Base-by-base conservation (phyloP, 2,113 vertebrate genomes). In the Phylloscopus trochilus region DNA sequence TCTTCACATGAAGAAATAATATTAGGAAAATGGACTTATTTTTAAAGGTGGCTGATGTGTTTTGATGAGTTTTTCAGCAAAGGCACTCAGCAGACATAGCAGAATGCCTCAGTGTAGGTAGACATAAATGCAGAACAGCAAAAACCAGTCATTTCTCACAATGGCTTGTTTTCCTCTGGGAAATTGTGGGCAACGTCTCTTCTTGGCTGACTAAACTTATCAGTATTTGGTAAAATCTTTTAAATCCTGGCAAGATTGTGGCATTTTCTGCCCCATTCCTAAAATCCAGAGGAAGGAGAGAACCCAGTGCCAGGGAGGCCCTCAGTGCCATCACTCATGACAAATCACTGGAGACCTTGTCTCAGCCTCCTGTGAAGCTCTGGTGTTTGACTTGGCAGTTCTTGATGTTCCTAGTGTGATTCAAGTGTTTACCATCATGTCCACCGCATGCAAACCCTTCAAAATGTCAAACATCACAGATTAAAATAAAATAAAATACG, bases 401-500 rank as follows among this genome's bases (percentile, higher is more conserved):
- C 73, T 89, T 5, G 5, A 68, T 2, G 37, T 92, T 94, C 66
- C 58, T 92, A 31, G 86, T 76, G 80, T 49, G 83, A 93, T 75
- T 94, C 7, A 2, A 81, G 80, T 87, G 83, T 91, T 96, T 83
- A 75, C 88, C 93, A 35, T 70, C 88, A 55, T 39, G 66, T 89
- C 90, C 68, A 58, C 49, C 4, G 0, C 94, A 87, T 77, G 58
- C 64, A 92, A 87, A 78, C 83, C 83, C 92, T 96, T 96, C 92
- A 94, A 81, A 96, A 92, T 79, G 83, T 86, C 94, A 94, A 75
- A 90, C 8, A 24, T 72, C 83, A 93, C 56, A 78, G 83, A 95
- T 88, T 80, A 92, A 90, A 96, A 92, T 76, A 91, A 97, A 95
- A 94, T 85, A 92, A 97, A 96, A 95, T 59, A 55, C 2, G 0